Evolutionary conservation across 2,888 invertebrate genomes (phyloP).

Genomic region (Seira sanloemensis): DNA sequence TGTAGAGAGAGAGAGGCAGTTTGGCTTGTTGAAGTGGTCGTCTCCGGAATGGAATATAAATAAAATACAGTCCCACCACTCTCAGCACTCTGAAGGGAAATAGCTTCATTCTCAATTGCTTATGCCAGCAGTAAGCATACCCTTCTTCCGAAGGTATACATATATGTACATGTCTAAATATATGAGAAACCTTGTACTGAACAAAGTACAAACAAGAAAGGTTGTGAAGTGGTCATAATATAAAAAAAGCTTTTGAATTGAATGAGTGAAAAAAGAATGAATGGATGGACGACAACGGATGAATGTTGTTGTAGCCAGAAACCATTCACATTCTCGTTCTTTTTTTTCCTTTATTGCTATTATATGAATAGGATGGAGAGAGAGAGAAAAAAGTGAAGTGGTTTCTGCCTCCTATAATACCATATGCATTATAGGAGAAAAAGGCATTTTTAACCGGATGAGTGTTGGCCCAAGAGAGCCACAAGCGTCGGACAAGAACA

Average conservation of each 20-base stretch:
- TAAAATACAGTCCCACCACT: conserved; percentile 51
- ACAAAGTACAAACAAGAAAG: conserved; percentile 31
- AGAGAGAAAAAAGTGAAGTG: background rate
- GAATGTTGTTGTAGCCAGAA: background rate
- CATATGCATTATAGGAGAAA: conserved; percentile 38
- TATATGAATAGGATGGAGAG: background rate
- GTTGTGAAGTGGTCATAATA: conserved; percentile 56
- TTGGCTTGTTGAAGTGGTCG: conserved; percentile 52
- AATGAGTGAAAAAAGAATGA: conserved; percentile 40
- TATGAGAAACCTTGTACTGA: background rate
- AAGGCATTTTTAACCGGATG: conserved; percentile 60
- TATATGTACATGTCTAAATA: background rate
- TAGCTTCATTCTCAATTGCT: conserved; percentile 59
- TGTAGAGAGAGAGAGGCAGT: conserved; percentile 14
- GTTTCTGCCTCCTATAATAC: conserved; percentile 14
- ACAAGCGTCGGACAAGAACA: conserved; percentile 69
- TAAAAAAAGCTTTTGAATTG: conserved; percentile 57
- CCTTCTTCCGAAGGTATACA: background rate
- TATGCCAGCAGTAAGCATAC: too few species aligned
- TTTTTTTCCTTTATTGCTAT: background rate
- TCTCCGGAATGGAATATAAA: conserved; percentile 60
- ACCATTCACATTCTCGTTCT: background rate
- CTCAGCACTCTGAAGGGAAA: conserved; percentile 34
- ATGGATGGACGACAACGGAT: background rate
- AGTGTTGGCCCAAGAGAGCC: conserved; percentile 69